Base-by-base conservation (phyloP, 2,113 vertebrate species). In the Grammomys dolichurus region DNA sequence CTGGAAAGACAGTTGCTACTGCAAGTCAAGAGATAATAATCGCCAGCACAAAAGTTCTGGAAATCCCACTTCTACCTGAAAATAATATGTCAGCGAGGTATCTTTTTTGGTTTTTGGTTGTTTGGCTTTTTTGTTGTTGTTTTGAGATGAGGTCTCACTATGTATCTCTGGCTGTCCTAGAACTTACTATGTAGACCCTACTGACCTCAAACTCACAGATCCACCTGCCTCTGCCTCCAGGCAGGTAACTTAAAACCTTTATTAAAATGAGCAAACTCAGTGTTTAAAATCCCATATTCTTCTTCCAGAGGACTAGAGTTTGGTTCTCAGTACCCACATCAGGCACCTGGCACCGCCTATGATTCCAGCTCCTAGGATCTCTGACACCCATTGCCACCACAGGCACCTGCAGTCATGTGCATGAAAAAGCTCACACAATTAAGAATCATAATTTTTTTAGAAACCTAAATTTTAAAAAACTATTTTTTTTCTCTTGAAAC, bases 1-100 rank as follows among this genome's bases (percentile, higher is more conserved):
- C 99, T 28, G 99, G 99, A 92, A 99, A 99, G 98, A 99, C 99
- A 0, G 99, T 99, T 54, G 99, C 99, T 91, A 99, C 99, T 0
- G 99, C 99, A 89, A 99, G 99, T 98, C 99, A 99, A 98, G 99
- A 99, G 98, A 99, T 99, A 97, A 97, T 99, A 72, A 98, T 99
- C 84, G 96, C 99, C 97, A 99, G 99, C 98, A 99, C 99, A 82
- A 99, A 99, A 97, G 99, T 99, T 97, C 96, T 99, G 92, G 99
- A 99, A 98, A 99, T 99, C 97, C 99, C 99, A 56, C 99, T 99
- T 91, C 99, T 99, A 97, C 99, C 99, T 65, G 99, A 99, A 98
- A 99, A 99, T 94, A 99, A 99, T 75, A 99, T 99, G 99, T 98
- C 99, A 94, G 99, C 99, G 98, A 99, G 99, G 99, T 99, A 99